A percentile compares a stretch with the other conserved stretches of the same genome.
Evolutionary conservation across 37 sponge, comb jelly and placozoan species (phyloP).

Genomic region (Hormiphora californensis): DNA sequence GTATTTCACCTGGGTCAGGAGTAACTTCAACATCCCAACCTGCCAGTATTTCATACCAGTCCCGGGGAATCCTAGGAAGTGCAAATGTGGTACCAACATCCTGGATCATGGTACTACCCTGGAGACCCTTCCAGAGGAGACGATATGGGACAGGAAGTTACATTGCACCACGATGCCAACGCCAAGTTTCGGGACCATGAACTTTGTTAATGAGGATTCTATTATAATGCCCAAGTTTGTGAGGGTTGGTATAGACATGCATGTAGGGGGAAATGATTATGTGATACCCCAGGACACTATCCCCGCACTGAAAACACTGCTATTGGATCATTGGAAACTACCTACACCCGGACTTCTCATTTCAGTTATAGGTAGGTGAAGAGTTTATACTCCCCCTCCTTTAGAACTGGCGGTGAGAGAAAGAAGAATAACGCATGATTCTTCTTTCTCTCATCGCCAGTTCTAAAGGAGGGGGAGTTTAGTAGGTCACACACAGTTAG

Average conservation of each 20-base stretch:
- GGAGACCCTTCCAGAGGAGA: background rate
- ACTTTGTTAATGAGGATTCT: background rate
- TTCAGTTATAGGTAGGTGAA: background rate
- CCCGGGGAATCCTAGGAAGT: background rate
- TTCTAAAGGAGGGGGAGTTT: too few species aligned
- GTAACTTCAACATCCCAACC: background rate
- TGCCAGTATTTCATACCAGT: background rate
- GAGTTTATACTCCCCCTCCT: background rate
- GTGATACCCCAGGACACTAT: background rate
- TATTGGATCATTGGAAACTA: background rate
- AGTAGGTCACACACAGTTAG: too few species aligned
- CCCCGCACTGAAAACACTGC: background rate
- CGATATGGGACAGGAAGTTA: background rate
- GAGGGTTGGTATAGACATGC: background rate
- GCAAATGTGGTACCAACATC: background rate
- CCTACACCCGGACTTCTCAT: background rate
- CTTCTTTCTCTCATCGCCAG: too few species aligned
- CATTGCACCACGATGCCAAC: background rate
- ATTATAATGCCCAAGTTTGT: slow-evolving; percentile 1
- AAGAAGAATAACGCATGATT: too few species aligned
- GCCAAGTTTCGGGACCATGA: background rate
- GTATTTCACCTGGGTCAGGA: background rate
- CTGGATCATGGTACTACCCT: background rate
- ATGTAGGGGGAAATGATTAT: background rate
- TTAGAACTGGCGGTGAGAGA: too few species aligned